Base-by-base conservation (phyloP, 2,888 invertebrate genomes). In the Pheosia tremula region DNA sequence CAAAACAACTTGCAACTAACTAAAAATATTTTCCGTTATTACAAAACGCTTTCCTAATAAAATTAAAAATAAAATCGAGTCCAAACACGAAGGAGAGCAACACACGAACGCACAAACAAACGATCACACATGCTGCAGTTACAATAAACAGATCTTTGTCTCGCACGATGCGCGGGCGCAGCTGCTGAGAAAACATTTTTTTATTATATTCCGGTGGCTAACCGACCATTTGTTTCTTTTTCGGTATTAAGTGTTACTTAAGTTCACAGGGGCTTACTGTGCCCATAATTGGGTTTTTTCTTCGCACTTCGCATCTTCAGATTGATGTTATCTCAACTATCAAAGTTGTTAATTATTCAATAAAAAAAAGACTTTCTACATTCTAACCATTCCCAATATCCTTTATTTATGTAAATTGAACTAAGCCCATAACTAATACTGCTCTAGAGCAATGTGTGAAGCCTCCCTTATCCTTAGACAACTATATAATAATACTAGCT, bases 111-210 rank as follows among this genome's bases (percentile, higher is more conserved):
- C 62, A 66, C 66, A 71, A 71, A 71, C 73, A 67, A 56, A 36
- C 50, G 74, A 62, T 69, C 74, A 75, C 75, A 77, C 74, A 77
- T 80, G 78, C 61, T 68, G 67, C 72, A 38, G 72, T 72, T 80
- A 83, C 80, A 77, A 86, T 86, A 87, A 88, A 87, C 88, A 87
- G 80, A 82, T 77, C 81, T 68, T 78, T 81, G 81, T 80, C 74
- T 78, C 71, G 59, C 58, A 62, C 62, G 68, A 57, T 71, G 74
- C 79, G 77, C 73, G 58, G 39, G 73, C 80, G 82, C 86, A 84
- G 79, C 78, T 85, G 86, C 67, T 67, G 52, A 52, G 61, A 58
- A 62, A 68, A 70, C 62, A 60, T 69, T 72, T 71, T 69, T 59
- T 68, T 54, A n/a, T 13, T 8, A 38, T 13, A 52, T 41, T 49